phyloP scores from a whole-genome alignment of 2,797 vertebrate species.

The Pterois miles region DNA sequence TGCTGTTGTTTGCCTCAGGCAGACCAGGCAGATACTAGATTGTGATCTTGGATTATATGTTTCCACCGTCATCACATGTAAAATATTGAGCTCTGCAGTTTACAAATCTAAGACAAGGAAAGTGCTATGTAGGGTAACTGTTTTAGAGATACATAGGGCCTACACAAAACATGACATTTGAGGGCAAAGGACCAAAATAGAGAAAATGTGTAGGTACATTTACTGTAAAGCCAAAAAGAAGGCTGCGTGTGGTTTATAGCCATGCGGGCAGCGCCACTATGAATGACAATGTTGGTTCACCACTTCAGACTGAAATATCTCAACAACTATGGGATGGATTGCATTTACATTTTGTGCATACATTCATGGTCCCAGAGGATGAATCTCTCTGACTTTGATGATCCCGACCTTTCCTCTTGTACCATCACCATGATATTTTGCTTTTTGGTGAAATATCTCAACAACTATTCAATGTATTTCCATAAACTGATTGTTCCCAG shows the following conservation, averaged over 20 bases:
- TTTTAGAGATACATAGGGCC: background rate
- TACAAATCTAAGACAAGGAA: slow-evolving; percentile 15
- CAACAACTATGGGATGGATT: background rate
- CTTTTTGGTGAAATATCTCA: background rate
- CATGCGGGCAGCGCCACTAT: background rate
- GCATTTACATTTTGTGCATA: background rate
- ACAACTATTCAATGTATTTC: background rate
- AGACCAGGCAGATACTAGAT: slow-evolving; percentile 22
- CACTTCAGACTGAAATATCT: background rate
- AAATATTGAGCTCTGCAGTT: slow-evolving; percentile 34
- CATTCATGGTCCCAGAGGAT: background rate
- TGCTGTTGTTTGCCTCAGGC: slow-evolving; percentile 62
- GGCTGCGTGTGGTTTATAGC: background rate
- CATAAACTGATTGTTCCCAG: background rate
- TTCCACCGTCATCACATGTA: slow-evolving; percentile 22
- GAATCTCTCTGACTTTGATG: background rate
- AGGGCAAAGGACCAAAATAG: slow-evolving; percentile 8
- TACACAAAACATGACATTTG: slow-evolving; percentile 3
- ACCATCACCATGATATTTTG: background rate
- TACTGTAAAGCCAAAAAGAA: slow-evolving; percentile 5
- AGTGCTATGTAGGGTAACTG: slow-evolving; percentile 14
- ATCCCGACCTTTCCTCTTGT: background rate
- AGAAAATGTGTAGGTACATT: slow-evolving; percentile 8
- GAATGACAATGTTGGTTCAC: background rate
- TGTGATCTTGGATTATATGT: slow-evolving; percentile 40